Evolutionary conservation across 2,888 invertebrate genomes (phyloP).

Genomic region (Oscheius onirici): DNA sequence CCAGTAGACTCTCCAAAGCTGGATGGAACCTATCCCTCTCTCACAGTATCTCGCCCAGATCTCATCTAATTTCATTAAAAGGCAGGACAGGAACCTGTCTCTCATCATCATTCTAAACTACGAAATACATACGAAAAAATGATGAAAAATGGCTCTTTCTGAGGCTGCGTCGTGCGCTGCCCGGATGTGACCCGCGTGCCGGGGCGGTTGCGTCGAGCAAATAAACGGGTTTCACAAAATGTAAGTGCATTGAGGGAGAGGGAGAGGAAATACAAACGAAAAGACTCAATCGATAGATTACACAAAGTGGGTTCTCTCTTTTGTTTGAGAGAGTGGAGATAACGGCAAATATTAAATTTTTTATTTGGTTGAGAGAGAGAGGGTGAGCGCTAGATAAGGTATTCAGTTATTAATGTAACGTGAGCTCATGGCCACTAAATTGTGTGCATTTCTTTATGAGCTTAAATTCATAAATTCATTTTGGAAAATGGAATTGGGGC

Average conservation of each 20-base stretch:
- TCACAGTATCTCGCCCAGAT: no score
- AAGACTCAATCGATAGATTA: not conserved
- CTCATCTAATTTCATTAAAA: no score
- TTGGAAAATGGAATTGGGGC: not conserved
- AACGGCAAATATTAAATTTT: slow-evolving; percentile 3
- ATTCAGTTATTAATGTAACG: not conserved
- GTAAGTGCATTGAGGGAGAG: slow-evolving; percentile 13
- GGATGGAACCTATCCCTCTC: no score
- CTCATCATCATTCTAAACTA: no score
- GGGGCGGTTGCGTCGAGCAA: slow-evolving; percentile 12
- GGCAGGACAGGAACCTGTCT: no score
- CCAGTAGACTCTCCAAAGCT: no score
- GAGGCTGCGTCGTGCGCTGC: not conserved
- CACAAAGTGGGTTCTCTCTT: no score
- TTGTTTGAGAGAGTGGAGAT: not conserved
- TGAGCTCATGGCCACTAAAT: not conserved
- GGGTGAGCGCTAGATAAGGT: not conserved
- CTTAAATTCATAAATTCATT: not conserved
- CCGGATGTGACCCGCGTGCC: not conserved
- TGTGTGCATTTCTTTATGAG: not conserved
- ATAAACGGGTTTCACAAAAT: slow-evolving; percentile 29
- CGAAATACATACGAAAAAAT: not conserved
- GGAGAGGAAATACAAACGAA: slow-evolving; percentile 22
- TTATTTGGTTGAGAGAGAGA: not conserved
- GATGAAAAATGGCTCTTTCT: slow-evolving; percentile 17